Conservation (phyloP, 2,113 vertebrate genomes). For the Vidua chalybeata region DNA sequence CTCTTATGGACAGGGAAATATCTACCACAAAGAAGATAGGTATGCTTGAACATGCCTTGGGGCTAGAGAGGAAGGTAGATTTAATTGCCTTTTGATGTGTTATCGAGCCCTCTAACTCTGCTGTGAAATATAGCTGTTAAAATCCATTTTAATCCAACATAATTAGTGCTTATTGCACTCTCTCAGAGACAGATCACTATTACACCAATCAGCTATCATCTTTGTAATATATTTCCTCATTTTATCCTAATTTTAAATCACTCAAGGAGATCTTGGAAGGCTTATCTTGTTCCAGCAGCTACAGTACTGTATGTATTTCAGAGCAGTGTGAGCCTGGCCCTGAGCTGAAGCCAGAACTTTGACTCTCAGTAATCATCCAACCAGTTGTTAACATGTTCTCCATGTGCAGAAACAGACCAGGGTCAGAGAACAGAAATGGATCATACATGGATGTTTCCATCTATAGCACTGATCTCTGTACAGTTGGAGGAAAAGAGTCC, state of each 20-base stretch:
- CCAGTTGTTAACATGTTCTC: background rate
- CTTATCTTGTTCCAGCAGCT: background rate
- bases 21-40: background rate
- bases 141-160: background rate
- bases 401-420: background rate
- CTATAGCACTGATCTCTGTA: background rate
- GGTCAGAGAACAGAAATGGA: background rate
- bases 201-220: background rate
- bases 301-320: background rate
- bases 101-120: background rate
- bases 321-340: background rate
- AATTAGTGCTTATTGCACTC: background rate
- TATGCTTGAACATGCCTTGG: background rate
- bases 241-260: slow-evolving; percentile 13
- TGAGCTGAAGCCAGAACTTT: background rate
- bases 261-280: background rate
- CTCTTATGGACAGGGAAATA: background rate
- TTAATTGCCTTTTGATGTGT: slow-evolving; percentile 11
- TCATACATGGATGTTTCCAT: background rate
- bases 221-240: slow-evolving; percentile 9
- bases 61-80: background rate
- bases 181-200: background rate
- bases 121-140: background rate
- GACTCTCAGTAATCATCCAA: background rate
- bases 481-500: background rate